phyloP scores from a whole-genome alignment of 2,113 vertebrate genomes.

The Cebidichthys violaceus region DNA sequence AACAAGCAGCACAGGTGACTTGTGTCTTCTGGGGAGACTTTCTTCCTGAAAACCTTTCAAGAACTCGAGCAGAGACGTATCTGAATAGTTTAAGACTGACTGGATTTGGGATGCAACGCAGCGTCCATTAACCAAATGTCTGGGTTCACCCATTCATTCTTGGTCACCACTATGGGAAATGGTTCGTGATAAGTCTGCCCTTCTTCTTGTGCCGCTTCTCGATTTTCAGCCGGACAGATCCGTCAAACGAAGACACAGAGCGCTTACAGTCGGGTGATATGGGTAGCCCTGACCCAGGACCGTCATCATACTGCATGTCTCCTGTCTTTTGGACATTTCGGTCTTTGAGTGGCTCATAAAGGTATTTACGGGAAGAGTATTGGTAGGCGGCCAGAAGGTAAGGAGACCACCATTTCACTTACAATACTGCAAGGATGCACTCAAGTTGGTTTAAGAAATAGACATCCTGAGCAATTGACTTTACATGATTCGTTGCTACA shows the following conservation, averaged over 20 bases:
- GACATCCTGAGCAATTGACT: background rate
- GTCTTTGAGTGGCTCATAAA: background rate
- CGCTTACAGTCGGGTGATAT: background rate
- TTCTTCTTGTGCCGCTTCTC: background rate
- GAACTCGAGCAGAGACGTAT: background rate
- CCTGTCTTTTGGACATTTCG: background rate
- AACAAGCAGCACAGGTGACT: background rate
- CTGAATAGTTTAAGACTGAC: background rate
- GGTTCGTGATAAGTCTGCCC: background rate
- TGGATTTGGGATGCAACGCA: background rate
- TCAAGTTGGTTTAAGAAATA: background rate
- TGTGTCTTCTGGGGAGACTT: background rate
- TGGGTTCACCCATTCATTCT: conserved; percentile 8
- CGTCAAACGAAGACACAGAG: conserved; percentile 3
- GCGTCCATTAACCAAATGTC: background rate
- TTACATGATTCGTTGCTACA: background rate
- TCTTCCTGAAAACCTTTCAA: background rate
- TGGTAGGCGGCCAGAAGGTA: background rate
- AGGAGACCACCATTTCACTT: background rate
- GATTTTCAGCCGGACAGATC: background rate
- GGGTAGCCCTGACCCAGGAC: background rate
- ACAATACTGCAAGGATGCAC: background rate
- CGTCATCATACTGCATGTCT: background rate
- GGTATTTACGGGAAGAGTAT: background rate
- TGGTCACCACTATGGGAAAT: background rate